phyloP scores from a whole-genome alignment of 1,140 invertebrate genomes.

The Tetragnatha versicolor region DNA sequence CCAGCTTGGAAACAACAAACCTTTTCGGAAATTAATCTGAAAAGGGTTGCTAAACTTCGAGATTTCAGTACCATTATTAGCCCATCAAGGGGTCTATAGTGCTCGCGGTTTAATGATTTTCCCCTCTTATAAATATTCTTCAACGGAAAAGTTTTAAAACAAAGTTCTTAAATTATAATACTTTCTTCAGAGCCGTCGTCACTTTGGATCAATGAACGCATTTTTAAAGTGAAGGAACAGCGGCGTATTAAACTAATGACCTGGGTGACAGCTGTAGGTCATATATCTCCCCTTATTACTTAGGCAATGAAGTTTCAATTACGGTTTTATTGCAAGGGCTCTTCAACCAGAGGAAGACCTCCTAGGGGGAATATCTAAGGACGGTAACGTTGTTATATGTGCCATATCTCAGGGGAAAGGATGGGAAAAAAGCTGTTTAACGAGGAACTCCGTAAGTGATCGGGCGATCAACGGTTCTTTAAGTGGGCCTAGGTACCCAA shows the following conservation, averaged over 20 bases:
- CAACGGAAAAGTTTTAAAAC: constrained; percentile 35
- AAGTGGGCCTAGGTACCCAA: constrained; percentile 6
- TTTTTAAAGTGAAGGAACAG: constrained; percentile 26
- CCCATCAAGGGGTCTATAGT: constrained; percentile 30
- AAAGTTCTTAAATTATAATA: constrained; percentile 44
- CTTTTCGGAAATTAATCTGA: not conserved
- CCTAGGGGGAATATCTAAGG: not conserved
- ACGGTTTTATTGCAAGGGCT: constrained; percentile 22
- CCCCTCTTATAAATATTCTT: constrained; percentile 13
- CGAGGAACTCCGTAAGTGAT: constrained; percentile 37
- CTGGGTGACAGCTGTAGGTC: constrained; percentile 36
- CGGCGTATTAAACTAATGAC: constrained; percentile 37
- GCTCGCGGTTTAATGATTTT: constrained; percentile 39
- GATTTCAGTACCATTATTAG: constrained; percentile 34
- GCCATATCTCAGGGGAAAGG: not conserved
- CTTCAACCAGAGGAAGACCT: not conserved
- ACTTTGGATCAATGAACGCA: constrained; percentile 37
- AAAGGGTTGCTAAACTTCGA: not conserved
- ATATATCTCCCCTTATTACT: constrained; percentile 42
- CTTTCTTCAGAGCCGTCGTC: constrained; percentile 20
- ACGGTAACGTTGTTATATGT: constrained; percentile 11
- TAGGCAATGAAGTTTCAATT: constrained; percentile 47
- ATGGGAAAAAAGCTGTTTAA: constrained; percentile 30
- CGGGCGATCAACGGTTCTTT: constrained; percentile 22
- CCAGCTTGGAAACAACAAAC: not conserved